A percentile compares a stretch with the other conserved stretches of the same genome.
These are phyloP conservation scores for Helicoverpa zea DNA, from an alignment of 1,140 invertebrate genomes.

Conservation along the genomic window DNA sequence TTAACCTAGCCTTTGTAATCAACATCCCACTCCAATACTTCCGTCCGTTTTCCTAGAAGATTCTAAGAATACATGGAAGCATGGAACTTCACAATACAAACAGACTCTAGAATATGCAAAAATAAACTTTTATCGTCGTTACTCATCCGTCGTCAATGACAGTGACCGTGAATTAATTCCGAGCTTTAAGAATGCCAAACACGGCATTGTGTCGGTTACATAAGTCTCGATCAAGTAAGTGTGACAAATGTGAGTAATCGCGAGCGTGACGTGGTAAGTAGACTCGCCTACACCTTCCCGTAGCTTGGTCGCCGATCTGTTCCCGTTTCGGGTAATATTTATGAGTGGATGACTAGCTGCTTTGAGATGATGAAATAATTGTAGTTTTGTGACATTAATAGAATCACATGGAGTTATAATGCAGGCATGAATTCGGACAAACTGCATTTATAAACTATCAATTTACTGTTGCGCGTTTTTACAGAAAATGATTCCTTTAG, in stretches of 20 bases:
- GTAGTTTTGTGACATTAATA: too few species aligned
- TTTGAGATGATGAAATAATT: too few species aligned
- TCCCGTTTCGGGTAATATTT: slow-evolving; percentile 4
- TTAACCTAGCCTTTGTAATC: too few species aligned
- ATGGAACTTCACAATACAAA: background rate
- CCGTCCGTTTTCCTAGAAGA: too few species aligned
- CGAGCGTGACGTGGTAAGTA: slow-evolving; percentile 11
- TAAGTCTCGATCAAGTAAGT: slow-evolving; percentile 7
- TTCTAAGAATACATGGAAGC: too few species aligned
- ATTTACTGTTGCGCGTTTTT: too few species aligned
- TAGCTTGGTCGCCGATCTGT: background rate
- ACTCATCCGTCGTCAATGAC: background rate
- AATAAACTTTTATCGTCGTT: background rate
- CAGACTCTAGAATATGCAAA: background rate
- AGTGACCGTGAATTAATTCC: slow-evolving; percentile 19
- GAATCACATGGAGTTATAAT: too few species aligned
- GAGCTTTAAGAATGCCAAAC: slow-evolving; percentile 27
- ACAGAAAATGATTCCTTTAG: too few species aligned
- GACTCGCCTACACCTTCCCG: slow-evolving; percentile 21
- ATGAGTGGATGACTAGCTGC: background rate
- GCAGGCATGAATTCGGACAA: too few species aligned
- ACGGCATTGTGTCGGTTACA: slow-evolving; percentile 25
- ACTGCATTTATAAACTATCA: too few species aligned
- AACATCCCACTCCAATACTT: too few species aligned
- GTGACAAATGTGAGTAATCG: slow-evolving; percentile 29